Conservation (phyloP, 2,888 invertebrate species). For the Muschampia plurimacula region DNA sequence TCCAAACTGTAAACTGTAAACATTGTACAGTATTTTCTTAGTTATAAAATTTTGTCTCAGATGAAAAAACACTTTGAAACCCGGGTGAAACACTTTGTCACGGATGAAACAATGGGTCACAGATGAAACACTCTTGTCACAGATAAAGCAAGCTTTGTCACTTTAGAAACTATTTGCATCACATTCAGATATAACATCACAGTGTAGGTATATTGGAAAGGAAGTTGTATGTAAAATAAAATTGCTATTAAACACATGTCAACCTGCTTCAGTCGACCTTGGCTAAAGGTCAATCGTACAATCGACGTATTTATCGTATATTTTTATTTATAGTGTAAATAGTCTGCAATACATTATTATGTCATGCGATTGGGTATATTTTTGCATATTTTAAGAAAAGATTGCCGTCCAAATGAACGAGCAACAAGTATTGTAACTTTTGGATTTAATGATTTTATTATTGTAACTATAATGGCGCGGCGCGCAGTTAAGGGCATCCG, state of each 20-base stretch:
- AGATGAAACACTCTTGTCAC: too few species aligned
- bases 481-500: neutral
- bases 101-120: too few species aligned
- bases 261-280: neutral
- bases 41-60: too few species aligned
- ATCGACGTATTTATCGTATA: neutral
- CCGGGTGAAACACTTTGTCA: too few species aligned
- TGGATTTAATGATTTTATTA: constrained; percentile 1
- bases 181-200: too few species aligned
- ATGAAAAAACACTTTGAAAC: too few species aligned
- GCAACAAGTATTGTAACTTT: constrained; percentile 15
- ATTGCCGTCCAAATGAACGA: constrained; percentile 30
- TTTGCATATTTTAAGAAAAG: constrained; percentile 26
- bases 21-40: too few species aligned
- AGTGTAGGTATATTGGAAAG: too few species aligned
- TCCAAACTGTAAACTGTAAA: too few species aligned
- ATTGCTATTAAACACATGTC: neutral
- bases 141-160: too few species aligned
- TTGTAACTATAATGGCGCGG: neutral
- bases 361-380: constrained; percentile 14
- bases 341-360: constrained; percentile 9
- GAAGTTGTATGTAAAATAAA: too few species aligned
- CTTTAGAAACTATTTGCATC: too few species aligned
- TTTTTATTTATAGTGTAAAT: constrained; percentile 15
- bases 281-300: neutral